These are phyloP conservation scores for Myotis myotis DNA, from an alignment of 2,797 vertebrate genomes.

Conservation along the genomic window DNA sequence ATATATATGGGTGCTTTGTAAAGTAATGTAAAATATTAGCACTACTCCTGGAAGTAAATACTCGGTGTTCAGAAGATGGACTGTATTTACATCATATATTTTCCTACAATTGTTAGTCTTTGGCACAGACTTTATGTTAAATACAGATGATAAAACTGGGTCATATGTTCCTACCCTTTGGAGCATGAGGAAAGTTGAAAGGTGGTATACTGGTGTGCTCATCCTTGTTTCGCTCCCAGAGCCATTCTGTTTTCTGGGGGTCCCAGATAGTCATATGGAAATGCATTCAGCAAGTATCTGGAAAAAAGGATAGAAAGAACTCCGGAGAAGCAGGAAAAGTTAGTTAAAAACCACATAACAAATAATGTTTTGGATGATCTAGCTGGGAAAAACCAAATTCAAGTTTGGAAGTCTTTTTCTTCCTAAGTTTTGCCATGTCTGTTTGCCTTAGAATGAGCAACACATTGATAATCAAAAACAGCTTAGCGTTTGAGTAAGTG, in stretches of 20 bases:
- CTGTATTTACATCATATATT: not conserved
- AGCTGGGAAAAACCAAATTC: conserved; percentile 42
- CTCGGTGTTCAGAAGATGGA: not conserved
- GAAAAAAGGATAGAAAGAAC: conserved; percentile 11
- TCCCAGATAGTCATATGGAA: conserved; percentile 1
- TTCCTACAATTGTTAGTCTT: not conserved
- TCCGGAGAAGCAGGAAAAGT: not conserved
- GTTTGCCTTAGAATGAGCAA: conserved; percentile 60
- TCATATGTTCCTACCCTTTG: not conserved
- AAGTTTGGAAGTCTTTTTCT: conserved; percentile 50
- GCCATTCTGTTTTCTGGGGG: not conserved
- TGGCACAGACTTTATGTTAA: not conserved
- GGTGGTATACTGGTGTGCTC: not conserved
- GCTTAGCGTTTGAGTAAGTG: conserved; percentile 48
- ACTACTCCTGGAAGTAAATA: not conserved
- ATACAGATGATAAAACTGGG: not conserved
- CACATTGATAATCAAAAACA: conserved; percentile 66
- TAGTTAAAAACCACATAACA: conserved; percentile 33
- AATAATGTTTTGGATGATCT: conserved; percentile 52
- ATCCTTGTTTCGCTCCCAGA: not conserved
- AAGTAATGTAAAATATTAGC: not conserved
- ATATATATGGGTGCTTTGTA: not conserved
- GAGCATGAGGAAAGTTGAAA: not conserved
- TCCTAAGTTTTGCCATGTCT: conserved; percentile 44
- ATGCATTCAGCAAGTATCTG: conserved; percentile 2